Base-by-base conservation (phyloP, 2,888 invertebrate genomes). In the Iphiclides podalirius region DNA sequence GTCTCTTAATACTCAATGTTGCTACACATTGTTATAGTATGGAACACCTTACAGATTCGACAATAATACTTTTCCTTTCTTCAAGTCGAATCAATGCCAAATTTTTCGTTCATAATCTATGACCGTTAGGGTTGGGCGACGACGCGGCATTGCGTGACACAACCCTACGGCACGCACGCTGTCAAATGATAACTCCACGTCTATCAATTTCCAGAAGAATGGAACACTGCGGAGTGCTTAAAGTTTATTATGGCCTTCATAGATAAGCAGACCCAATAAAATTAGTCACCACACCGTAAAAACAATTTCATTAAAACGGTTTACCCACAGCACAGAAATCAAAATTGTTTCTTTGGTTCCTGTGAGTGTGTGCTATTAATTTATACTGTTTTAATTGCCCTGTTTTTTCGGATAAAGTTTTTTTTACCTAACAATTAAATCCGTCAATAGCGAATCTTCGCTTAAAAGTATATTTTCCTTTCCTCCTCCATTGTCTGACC, bases 161-260 rank as follows among this genome's bases (percentile, higher is more conserved):
- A 49, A 55, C 47, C 52, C 44, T 46, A 37, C 53, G 37, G 55
- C 64, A 86, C 87, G 86, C 86, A 84, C 80, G 66, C 84, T 87
- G 87, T 88, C 87, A 88, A 87, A 87, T 86, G 87, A 88, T 88
- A 88, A 88, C 85, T 80, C 71, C 65, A 77, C 65, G 84, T 85
- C 86, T 83, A 87, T 88, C 87, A 87, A 86, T 86, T 87, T 83
- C 63, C 61, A 59, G 59, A 76, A 72, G 75, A 83, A 84, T 80
- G 77, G 76, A 79, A 63, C 66, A 63, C 62, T 55, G 61, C 55
- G 62, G 66, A 58, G 62, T 60, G 62, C 64, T 67, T 68, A 64
- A 60, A 70, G 57, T 72, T 69, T 70, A 70, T 77, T 77, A 72
- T 67, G 68, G 70, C 75, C 68, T 72, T 67, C 64, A 60, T 73